Evolutionary conservation across 1,140 invertebrate species (phyloP), one percentile per base, ranked within the genome.

Genomic region (Anagrus nilaparvatae): DNA sequence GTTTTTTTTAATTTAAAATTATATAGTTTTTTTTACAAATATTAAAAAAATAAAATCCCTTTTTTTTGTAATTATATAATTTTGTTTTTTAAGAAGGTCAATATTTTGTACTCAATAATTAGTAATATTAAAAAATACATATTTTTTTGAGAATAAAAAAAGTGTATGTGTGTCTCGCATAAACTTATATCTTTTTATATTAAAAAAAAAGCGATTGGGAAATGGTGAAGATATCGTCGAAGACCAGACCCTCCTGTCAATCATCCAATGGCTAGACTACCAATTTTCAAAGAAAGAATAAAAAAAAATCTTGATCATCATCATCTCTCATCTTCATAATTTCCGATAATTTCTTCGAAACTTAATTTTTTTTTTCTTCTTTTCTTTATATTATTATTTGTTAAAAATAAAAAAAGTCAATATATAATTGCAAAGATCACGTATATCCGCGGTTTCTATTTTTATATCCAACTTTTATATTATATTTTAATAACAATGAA

Each of bases 201-300:
- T n/a, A n/a, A n/a, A n/a, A n/a, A n/a, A n/a, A n/a, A n/a, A 5
- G 1, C 34, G 42, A 43, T 43, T 37, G 14, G 29, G 25, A 43
- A 34, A 34, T 4, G 29, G 24, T 8, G 29, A 37, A 29, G 30
- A 23, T 16, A 20, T 2, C 19, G 6, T 14, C 10, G 30, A 43
- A 33, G 34, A 49, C 30, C 31, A 17, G 39, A 14, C 16, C 29
- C 59, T 47, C 56, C 62, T 67, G 65, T 66, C 65, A 67, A 66
- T 67, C 65, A 67, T 61, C 56, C 57, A 50, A 51, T 54, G 62
- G 59, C 59, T 67, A 67, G 65, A 65, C 63, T 64, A 66, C 63
- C 65, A 67, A 66, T 67, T 67, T 66, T 61, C 64, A 52, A 54
- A n/a, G n/a, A n/a, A n/a, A n/a, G n/a, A n/a, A n/a, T n/a, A n/a